Evolutionary conservation across 1,140 invertebrate species (phyloP).

Genomic region (Parapsyche elsis): DNA sequence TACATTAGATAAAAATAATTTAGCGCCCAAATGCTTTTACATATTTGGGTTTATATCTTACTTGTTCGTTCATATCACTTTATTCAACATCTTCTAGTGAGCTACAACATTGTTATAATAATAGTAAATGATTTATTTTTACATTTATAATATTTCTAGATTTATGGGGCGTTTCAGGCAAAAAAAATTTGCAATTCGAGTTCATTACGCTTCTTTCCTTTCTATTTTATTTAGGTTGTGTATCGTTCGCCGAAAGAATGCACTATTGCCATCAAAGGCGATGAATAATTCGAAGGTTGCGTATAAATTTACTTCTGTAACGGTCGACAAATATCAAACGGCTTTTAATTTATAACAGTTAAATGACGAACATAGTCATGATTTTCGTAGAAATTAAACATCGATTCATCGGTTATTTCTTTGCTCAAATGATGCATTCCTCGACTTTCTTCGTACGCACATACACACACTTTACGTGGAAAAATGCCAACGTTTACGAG

Average conservation of each 20-base stretch:
- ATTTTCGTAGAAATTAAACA: neutral
- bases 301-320: slow-evolving; percentile 33
- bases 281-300: slow-evolving; percentile 43
- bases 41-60: too few species aligned
- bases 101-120: too few species aligned
- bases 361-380: neutral
- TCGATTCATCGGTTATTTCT: neutral
- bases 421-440: neutral
- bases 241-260: slow-evolving; percentile 29
- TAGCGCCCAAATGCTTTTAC: too few species aligned
- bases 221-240: slow-evolving; percentile 42
- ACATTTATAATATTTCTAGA: too few species aligned
- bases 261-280: slow-evolving; percentile 41
- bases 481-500: neutral
- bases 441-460: neutral
- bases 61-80: too few species aligned
- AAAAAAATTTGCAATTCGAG: neutral
- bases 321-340: neutral
- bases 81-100: too few species aligned
- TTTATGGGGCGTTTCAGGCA: too few species aligned
- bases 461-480: slow-evolving; percentile 2
- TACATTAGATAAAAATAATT: too few species aligned
- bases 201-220: slow-evolving; percentile 35
- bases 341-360: too few species aligned
- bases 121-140: too few species aligned